Percentiles rank a stretch among this genome's conserved stretches.
Conservation (phyloP, 2,797 vertebrate genomes). For the Monodelphis domestica region DNA sequence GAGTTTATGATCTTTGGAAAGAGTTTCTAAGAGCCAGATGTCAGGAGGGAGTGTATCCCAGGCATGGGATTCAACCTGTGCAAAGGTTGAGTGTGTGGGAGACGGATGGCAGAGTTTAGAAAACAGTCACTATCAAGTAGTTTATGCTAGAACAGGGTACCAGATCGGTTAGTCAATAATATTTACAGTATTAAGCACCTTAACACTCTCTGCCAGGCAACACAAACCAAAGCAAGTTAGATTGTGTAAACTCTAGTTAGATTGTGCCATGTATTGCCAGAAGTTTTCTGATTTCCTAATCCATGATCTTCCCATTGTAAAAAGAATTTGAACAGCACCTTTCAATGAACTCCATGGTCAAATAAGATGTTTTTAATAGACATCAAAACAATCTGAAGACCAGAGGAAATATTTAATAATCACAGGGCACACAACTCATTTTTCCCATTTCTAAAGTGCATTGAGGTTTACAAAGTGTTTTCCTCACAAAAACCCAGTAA, state of each 20-base stretch:
- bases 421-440: neutral
- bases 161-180: no score
- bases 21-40: neutral
- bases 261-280: neutral
- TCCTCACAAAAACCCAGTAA: neutral
- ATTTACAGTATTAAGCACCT: no score
- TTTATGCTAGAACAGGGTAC: no score
- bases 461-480: neutral
- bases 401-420: neutral
- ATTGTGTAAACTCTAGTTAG: neutral
- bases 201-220: neutral
- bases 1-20: neutral
- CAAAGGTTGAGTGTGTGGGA: neutral
- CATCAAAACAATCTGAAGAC: neutral
- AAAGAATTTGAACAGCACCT: neutral
- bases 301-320: neutral
- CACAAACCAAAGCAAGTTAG: neutral
- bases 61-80: neutral
- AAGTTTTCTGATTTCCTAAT: no score
- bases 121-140: neutral
- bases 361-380: neutral
- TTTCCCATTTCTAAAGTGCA: neutral
- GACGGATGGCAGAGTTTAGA: neutral
- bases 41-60: neutral
- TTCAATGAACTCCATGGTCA: neutral